Conservation (phyloP, 2,888 invertebrate species). For the Hydriomena furcata region DNA sequence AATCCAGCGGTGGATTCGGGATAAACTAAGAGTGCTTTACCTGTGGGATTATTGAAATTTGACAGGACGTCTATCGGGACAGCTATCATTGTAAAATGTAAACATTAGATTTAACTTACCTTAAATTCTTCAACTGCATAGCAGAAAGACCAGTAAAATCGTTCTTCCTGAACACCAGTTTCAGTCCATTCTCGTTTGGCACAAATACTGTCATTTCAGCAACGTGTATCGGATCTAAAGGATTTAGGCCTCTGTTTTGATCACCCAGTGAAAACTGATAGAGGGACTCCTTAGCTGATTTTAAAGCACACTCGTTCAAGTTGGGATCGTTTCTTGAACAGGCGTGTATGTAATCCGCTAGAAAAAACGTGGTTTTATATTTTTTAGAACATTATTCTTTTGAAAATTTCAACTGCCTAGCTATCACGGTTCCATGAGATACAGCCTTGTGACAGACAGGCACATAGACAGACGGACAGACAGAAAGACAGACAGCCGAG, state of each 20-base stretch:
- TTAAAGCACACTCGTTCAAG: slow-evolving; percentile 59
- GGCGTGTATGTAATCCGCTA: slow-evolving; percentile 56
- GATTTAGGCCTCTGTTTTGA: slow-evolving; percentile 45
- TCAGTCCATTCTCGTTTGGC: slow-evolving; percentile 62
- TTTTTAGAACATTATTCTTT: too few relatives aligned
- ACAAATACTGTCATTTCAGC: slow-evolving; percentile 58
- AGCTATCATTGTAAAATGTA: too few relatives aligned
- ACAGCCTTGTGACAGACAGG: too few relatives aligned
- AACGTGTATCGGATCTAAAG: slow-evolving; percentile 61
- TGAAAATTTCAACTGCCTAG: too few relatives aligned
- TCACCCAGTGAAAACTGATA: slow-evolving; percentile 58
- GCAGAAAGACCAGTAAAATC: slow-evolving; percentile 58
- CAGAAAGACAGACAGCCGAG: too few relatives aligned
- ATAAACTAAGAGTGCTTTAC: too few relatives aligned
- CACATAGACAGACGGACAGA: too few relatives aligned
- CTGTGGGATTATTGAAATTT: too few relatives aligned
- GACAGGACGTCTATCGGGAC: too few relatives aligned
- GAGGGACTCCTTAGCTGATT: slow-evolving; percentile 57
- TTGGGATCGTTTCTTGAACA: slow-evolving; percentile 66
- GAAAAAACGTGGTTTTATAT: slow-evolving; percentile 29
- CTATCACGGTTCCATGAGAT: too few relatives aligned
- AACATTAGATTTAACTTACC: slow-evolving; percentile 52
- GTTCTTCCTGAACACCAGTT: slow-evolving; percentile 59
- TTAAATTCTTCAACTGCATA: slow-evolving; percentile 52
- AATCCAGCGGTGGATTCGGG: too few relatives aligned